Base-by-base conservation (phyloP, 2,888 invertebrate genomes). In the Embidobia sp. region DNA sequence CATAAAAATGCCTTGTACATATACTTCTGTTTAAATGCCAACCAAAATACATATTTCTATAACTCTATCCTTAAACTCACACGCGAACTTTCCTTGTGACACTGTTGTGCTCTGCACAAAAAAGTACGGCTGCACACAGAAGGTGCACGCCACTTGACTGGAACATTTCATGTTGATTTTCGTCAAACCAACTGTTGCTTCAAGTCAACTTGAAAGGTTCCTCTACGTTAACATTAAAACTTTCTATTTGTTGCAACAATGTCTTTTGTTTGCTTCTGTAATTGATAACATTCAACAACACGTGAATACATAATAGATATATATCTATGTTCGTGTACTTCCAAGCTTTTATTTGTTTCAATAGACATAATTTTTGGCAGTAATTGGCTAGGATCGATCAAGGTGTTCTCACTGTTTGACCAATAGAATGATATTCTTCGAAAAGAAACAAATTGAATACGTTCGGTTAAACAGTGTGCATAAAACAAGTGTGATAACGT, bases 341-440 rank as follows among this genome's bases (percentile, higher is more conserved):
- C 33, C 3, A 46, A 48, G 26, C 18, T 35, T 27, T 15, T 61
- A 37, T 46, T 27, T n/a, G 8, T 49, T 37, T 29, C 15, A 33
- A 16, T 40, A n/a, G 18, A 26, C 4, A 6, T 49, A 19, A 61
- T 49, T 40, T 63, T 63, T 63, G 63, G 63, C 63, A 63, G 63
- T 63, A 49, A 63, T 63, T 51, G 40, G 49, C 40, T 63, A 63
- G 49, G 31, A 19, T 35, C 8, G 8, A 40, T 49, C 11, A 19
- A 63, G 15, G 13, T 40, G 42, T 40, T 49, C 18, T 27, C 15
- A 27, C 16, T 15, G 13, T 35, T 61, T 15, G 22, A 18, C 26
- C 13, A 4, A 31, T 6, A 40, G 0, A 10, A 3, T n/a, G n/a
- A n/a, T n/a, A n/a, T 22, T 22, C 6, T 31, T 31, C 31, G 4